Evolutionary conservation across 2,113 vertebrate species (phyloP).

Genomic region (Isurus oxyrinchus): DNA sequence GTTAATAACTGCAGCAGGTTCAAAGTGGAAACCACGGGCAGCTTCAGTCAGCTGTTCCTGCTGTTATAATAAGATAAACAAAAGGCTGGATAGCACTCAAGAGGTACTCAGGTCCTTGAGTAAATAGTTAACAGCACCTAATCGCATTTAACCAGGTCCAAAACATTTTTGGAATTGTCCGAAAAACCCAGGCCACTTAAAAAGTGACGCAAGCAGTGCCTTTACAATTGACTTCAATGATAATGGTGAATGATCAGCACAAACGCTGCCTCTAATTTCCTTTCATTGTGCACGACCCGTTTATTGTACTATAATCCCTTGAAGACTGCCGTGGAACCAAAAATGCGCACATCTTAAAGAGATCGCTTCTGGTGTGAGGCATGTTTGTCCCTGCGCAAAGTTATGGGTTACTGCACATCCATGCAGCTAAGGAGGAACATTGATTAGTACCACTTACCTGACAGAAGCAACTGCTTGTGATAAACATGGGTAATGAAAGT

Average conservation of each 20-base stretch:
- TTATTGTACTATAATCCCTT: no score
- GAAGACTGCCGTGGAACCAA: not conserved
- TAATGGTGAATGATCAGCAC: not conserved
- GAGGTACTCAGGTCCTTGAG: not conserved
- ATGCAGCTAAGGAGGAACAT: not conserved
- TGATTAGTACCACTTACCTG: not conserved
- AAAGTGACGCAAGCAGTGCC: not conserved
- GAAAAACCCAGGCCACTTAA: not conserved
- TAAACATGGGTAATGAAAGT: not conserved
- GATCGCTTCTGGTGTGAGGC: not conserved
- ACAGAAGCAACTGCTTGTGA: not conserved
- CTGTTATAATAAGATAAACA: not conserved
- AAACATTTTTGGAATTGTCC: not conserved
- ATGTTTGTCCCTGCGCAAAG: not conserved
- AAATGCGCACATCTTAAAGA: not conserved
- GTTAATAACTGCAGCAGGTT: not conserved
- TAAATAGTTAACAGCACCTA: not conserved
- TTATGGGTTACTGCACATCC: no score
- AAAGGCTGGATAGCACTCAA: not conserved
- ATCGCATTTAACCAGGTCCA: not conserved
- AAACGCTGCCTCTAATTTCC: no score
- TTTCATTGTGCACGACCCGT: no score
- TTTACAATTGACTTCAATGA: not conserved
- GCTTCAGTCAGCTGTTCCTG: not conserved
- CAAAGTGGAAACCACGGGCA: not conserved